A percentile compares a stretch with the other conserved stretches of the same genome.
These are phyloP conservation scores for Crypturellus undulatus DNA, from an alignment of 2,113 vertebrate genomes.

Conservation along the genomic window DNA sequence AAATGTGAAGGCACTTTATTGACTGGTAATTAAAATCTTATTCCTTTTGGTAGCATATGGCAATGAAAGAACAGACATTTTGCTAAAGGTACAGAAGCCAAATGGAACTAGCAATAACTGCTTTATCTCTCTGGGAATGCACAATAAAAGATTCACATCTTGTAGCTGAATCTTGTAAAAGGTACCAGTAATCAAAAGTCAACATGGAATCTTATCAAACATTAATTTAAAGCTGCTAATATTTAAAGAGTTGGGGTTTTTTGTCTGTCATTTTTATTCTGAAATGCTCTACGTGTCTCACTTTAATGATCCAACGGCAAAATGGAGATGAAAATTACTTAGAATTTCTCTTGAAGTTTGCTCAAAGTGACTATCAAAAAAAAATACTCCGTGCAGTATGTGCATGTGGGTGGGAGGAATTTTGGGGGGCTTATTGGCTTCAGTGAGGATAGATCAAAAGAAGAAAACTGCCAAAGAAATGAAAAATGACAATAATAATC, in stretches of 20 bases:
- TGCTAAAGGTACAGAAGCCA: neutral
- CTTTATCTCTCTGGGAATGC: slow-evolving; percentile 38
- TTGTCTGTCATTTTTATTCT: neutral
- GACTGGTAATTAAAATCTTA: slow-evolving; percentile 43
- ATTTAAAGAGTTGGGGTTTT: neutral
- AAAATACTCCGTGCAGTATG: neutral
- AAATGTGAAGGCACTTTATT: slow-evolving; percentile 25
- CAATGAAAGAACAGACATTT: slow-evolving; percentile 3
- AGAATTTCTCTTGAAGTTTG: neutral
- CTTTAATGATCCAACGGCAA: neutral
- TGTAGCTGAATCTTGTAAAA: neutral
- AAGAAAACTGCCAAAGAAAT: neutral
- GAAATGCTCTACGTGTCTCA: neutral
- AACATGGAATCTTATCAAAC: neutral
- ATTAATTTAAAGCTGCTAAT: neutral
- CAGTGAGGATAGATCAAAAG: neutral
- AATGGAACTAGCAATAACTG: neutral
- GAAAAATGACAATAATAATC: neutral
- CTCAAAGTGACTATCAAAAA: neutral
- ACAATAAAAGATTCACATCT: slow-evolving; percentile 35
- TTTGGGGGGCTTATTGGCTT: neutral
- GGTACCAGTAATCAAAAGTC: neutral
- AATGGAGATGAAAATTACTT: neutral
- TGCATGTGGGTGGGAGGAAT: neutral
- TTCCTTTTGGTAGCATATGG: neutral